Percentiles rank a stretch among this genome's conserved stretches.
These are phyloP conservation scores for Standfussiana lucernea DNA, from an alignment of 2,888 invertebrate genomes.

Conservation along the genomic window DNA sequence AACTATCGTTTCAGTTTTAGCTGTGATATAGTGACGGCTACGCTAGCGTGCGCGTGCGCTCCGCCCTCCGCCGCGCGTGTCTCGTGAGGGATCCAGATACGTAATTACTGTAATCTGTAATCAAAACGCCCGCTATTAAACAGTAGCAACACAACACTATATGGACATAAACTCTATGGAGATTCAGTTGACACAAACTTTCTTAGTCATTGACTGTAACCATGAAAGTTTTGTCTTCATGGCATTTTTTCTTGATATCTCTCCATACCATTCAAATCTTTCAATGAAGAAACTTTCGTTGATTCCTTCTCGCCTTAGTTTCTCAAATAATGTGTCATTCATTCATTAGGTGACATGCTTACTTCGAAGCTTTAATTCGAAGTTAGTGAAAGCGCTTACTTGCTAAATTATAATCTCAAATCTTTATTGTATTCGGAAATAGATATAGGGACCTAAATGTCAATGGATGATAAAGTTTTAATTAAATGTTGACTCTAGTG, in stretches of 20 bases:
- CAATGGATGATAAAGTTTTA: slow-evolving; percentile 48
- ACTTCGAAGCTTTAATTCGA: background rate
- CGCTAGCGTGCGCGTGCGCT: slow-evolving; percentile 67
- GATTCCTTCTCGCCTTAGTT: background rate
- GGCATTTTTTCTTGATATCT: slow-evolving; percentile 3
- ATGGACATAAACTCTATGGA: slow-evolving; percentile 57
- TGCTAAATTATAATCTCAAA: background rate
- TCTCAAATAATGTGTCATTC: background rate
- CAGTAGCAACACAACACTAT: slow-evolving; percentile 75
- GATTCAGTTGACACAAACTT: slow-evolving; percentile 38
- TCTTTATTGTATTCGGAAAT: background rate
- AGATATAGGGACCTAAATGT: background rate
- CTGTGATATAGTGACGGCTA: slow-evolving; percentile 4
- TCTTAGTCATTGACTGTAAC: background rate
- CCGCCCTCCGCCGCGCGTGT: slow-evolving; percentile 67
- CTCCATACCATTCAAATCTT: background rate
- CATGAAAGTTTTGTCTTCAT: background rate
- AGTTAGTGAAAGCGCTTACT: background rate
- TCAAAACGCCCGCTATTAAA: slow-evolving; percentile 81
- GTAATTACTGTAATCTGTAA: slow-evolving; percentile 81
- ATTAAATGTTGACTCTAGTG: slow-evolving; percentile 52
- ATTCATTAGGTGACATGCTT: background rate
- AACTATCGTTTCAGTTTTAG: slow-evolving; percentile 18
- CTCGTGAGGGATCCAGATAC: slow-evolving; percentile 67
- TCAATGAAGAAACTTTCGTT: background rate